phyloP scores from a whole-genome alignment of 2,113 vertebrate species.

The Propithecus coquereli region DNA sequence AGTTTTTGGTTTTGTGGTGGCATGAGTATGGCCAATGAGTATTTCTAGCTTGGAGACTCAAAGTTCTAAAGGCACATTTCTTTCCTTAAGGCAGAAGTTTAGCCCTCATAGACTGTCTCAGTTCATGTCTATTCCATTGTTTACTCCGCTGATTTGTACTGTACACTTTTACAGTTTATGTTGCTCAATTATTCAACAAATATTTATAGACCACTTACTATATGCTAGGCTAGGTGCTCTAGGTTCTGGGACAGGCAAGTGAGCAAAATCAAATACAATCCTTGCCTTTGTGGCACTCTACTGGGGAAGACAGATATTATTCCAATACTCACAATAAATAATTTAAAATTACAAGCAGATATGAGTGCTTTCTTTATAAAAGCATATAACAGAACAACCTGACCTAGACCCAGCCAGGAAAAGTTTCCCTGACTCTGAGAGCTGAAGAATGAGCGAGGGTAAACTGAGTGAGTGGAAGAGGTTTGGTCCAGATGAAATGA shows the following conservation, averaged over 20 bases:
- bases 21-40: neutral
- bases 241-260: neutral
- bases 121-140: neutral
- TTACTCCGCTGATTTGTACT: neutral
- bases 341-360: neutral
- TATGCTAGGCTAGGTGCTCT: neutral
- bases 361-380: neutral
- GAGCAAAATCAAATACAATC: neutral
- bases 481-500: neutral
- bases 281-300: neutral
- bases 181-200: neutral
- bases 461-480: neutral
- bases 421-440: neutral
- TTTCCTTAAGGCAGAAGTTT: neutral
- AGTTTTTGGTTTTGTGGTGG: neutral
- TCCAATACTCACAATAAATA: neutral
- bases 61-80: neutral
- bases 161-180: neutral
- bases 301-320: neutral
- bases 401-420: neutral
- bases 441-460: neutral
- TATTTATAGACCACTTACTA: neutral
- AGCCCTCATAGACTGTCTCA: neutral
- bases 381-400: neutral
- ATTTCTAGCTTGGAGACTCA: neutral